These are phyloP conservation scores for Dioctria rufipes DNA, from an alignment of 2,888 invertebrate species.

Conservation along the genomic window DNA sequence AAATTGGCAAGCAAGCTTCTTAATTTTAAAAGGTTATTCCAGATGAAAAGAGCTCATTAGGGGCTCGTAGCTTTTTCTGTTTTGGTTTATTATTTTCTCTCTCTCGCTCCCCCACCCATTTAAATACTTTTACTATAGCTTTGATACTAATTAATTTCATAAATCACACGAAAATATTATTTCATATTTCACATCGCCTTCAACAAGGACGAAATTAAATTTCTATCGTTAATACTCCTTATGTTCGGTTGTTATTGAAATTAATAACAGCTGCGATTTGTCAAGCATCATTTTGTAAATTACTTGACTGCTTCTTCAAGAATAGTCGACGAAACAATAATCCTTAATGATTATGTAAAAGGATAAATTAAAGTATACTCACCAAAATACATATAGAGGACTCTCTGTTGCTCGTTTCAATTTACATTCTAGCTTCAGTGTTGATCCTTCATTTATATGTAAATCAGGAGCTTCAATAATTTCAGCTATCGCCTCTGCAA, in stretches of 20 bases:
- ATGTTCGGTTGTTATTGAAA: not conserved
- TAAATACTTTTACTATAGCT: too few relatives aligned
- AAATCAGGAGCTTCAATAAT: slow-evolving; percentile 61
- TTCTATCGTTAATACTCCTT: not conserved
- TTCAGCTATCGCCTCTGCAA: slow-evolving; percentile 61
- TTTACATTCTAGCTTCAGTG: slow-evolving; percentile 61
- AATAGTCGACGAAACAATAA: not conserved
- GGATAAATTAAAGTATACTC: slow-evolving; percentile 48
- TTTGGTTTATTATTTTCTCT: too few relatives aligned
- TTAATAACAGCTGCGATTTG: not conserved
- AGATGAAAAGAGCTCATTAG: too few relatives aligned
- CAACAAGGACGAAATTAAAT: not conserved
- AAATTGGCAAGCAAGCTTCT: too few relatives aligned
- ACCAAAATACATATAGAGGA: slow-evolving; percentile 61
- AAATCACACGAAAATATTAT: not conserved
- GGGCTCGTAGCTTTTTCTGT: too few relatives aligned
- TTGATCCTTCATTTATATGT: slow-evolving; percentile 61
- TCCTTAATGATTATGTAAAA: not conserved
- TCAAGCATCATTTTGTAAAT: not conserved
- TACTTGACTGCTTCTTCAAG: not conserved
- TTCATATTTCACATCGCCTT: not conserved
- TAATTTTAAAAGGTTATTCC: too few relatives aligned
- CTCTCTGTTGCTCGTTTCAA: slow-evolving; percentile 60
- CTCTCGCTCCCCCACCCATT: too few relatives aligned
- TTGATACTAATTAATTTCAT: not conserved